Conservation (phyloP, 2,797 vertebrate genomes). For the Sciaenops ocellatus region DNA sequence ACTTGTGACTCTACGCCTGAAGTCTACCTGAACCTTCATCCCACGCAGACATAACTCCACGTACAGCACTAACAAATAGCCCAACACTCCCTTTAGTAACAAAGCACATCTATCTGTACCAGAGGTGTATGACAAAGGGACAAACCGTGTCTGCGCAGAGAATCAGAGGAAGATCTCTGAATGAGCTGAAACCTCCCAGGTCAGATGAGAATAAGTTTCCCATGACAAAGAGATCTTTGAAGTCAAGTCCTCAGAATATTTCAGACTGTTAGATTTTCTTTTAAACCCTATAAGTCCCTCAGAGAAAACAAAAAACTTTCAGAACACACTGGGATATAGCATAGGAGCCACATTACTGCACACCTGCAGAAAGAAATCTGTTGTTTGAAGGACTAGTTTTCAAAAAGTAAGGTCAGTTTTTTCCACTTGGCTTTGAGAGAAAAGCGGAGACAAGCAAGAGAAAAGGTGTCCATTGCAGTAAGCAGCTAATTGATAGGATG, state of each 20-base stretch:
- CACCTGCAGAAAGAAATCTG: background rate
- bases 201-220: conserved; percentile 60
- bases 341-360: conserved; percentile 7
- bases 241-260: conserved; percentile 37
- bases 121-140: conserved; percentile 54
- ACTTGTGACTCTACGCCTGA: conserved; percentile 32
- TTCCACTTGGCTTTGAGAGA: conserved; percentile 30
- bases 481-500: conserved; percentile 67
- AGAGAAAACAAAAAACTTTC: background rate
- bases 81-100: conserved; percentile 70
- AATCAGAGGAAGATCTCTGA: conserved; percentile 46
- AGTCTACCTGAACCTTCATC: conserved; percentile 47
- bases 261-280: conserved; percentile 17
- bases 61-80: conserved; percentile 57
- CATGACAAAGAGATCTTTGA: conserved; percentile 53
- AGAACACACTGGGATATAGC: background rate
- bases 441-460: conserved; percentile 23
- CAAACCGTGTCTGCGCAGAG: conserved; percentile 48
- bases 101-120: conserved; percentile 65
- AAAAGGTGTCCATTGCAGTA: conserved; percentile 61
- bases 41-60: conserved; percentile 55
- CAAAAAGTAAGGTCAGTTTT: conserved; percentile 21
- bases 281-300: background rate
- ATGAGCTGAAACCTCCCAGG: conserved; percentile 42
- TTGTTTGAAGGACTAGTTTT: conserved; percentile 6